Evolutionary conservation across 2,113 vertebrate genomes (phyloP).

Genomic region (Penelope pileata): DNA sequence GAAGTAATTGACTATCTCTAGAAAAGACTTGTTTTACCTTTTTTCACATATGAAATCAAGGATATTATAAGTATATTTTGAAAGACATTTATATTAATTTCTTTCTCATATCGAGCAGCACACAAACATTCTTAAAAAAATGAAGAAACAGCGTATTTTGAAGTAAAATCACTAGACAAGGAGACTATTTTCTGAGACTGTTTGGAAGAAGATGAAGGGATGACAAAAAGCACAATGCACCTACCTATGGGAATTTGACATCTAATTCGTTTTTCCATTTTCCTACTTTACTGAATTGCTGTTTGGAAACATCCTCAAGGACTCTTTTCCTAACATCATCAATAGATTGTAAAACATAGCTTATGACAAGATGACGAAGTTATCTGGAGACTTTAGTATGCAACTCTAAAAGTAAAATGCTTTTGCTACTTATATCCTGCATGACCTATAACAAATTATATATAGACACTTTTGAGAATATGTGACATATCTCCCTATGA

Average conservation of each 20-base stretch:
- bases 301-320: fast-evolving
- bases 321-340: neutral
- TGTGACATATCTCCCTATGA: neutral
- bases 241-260: neutral
- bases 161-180: neutral
- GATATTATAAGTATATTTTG: neutral
- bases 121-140: neutral
- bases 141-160: neutral
- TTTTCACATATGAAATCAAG: neutral
- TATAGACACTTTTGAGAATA: neutral
- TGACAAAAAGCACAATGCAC: neutral
- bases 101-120: neutral
- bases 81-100: neutral
- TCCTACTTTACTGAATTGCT: neutral
- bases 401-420: neutral
- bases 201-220: neutral
- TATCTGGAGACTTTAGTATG: neutral
- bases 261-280: neutral
- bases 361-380: neutral
- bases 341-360: neutral
- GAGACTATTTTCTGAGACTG: neutral
- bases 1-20: neutral
- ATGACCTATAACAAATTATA: neutral
- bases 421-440: neutral
- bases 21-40: neutral